These are phyloP conservation scores for Capitulum mitella DNA, from an alignment of 2,888 invertebrate species.

Conservation along the genomic window DNA sequence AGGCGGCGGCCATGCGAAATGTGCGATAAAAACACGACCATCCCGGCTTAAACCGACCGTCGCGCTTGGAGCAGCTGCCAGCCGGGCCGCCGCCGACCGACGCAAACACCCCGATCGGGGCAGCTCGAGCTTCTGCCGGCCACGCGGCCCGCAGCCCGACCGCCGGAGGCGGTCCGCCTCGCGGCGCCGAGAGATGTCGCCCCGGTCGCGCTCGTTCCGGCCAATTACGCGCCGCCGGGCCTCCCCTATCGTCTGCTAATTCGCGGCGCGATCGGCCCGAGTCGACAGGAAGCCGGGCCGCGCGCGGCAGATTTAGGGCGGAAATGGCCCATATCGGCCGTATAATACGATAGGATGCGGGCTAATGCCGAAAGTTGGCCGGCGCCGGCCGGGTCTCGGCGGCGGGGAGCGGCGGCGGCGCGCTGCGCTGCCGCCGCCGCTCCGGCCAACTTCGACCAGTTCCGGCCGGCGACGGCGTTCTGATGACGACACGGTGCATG, in stretches of 20 bases:
- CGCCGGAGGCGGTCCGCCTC: not conserved
- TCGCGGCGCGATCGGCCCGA: not conserved
- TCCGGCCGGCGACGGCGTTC: not conserved
- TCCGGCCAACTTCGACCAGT: not conserved
- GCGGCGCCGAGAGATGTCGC: conserved; percentile 8
- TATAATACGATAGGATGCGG: conserved; percentile 5
- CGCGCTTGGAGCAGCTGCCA: not conserved
- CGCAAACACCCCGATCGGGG: not conserved
- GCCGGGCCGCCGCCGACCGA: not conserved
- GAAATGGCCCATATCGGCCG: conserved; percentile 20
- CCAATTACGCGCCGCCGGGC: not conserved
- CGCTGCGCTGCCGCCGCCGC: not conserved
- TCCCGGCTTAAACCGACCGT: not conserved
- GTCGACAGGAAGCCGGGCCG: not conserved
- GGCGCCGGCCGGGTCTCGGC: too few relatives aligned
- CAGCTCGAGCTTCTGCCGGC: too few relatives aligned
- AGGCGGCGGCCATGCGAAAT: not conserved
- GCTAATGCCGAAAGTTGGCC: not conserved
- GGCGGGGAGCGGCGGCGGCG: too few relatives aligned
- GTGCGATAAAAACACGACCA: not conserved
- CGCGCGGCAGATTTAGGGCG: not conserved
- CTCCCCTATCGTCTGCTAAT: conserved; percentile 12
- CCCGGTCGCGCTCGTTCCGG: not conserved
- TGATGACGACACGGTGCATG: not conserved
- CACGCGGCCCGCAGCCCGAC: not conserved